Conservation (phyloP, 2,888 invertebrate genomes). For the Harpagoxenus sublaevis region DNA sequence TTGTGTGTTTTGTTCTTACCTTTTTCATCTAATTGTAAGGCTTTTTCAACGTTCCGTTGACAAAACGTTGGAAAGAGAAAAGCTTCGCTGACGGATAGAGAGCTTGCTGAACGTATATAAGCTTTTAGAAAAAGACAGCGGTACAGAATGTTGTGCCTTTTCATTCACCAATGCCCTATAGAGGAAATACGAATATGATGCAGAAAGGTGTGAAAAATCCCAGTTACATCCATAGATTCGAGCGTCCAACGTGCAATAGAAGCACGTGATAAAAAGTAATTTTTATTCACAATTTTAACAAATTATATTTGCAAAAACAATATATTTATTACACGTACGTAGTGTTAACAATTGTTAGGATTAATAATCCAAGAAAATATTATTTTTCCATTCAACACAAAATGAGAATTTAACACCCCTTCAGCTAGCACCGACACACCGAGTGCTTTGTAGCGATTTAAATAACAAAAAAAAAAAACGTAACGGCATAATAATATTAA, state of each 20-base stretch:
- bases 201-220: background rate
- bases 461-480: background rate
- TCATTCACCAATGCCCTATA: background rate
- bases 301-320: background rate
- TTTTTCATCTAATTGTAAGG: background rate
- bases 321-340: background rate
- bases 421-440: background rate
- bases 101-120: background rate
- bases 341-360: background rate
- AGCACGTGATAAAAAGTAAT: background rate
- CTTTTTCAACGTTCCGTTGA: background rate
- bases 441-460: background rate
- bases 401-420: background rate
- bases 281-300: background rate
- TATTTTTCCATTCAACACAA: background rate
- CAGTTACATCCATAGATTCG: background rate
- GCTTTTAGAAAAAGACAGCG: conserved; percentile 9
- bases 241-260: background rate
- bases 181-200: background rate
- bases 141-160: background rate
- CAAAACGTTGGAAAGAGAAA: conserved; percentile 1
- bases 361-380: conserved; percentile 7
- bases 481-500: conserved; percentile 1
- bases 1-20: background rate
- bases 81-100: background rate